Percentiles rank a stretch among this genome's conserved stretches.
Conservation (phyloP, 2,797 vertebrate species). For the Antennarius maculatus region DNA sequence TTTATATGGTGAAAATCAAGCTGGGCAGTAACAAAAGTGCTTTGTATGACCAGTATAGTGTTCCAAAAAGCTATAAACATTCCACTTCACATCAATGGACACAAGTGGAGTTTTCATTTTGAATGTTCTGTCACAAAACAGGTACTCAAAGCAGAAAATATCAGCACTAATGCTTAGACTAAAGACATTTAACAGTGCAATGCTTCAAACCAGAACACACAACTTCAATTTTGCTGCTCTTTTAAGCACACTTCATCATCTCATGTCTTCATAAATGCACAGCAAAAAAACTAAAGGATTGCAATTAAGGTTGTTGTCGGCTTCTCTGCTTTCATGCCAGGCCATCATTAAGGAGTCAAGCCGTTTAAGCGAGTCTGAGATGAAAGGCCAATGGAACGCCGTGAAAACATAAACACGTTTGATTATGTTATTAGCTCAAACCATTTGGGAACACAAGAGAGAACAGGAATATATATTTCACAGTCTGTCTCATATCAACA, state of each 20-base stretch:
- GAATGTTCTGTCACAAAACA: neutral
- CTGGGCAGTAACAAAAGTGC: neutral
- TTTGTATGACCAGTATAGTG: neutral
- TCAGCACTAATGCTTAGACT: neutral
- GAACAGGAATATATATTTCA: constrained; percentile 36
- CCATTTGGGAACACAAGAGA: constrained; percentile 15
- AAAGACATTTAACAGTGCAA: too few species aligned
- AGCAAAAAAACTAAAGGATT: constrained; percentile 2
- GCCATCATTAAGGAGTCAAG: constrained; percentile 43
- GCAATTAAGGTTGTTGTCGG: constrained; percentile 24
- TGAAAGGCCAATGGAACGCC: constrained; percentile 60
- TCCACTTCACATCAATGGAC: neutral
- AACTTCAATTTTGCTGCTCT: neutral
- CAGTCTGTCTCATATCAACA: constrained; percentile 37
- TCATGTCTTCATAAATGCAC: constrained; percentile 10
- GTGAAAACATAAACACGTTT: constrained; percentile 36
- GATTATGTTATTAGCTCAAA: constrained; percentile 39
- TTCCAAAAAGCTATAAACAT: constrained; percentile 1
- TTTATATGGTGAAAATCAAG: neutral
- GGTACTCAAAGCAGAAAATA: neutral
- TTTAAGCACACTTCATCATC: constrained; percentile 1
- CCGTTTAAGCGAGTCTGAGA: constrained; percentile 51
- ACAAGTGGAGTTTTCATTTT: neutral
- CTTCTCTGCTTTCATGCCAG: constrained; percentile 55
- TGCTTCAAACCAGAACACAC: neutral